These are phyloP conservation scores for Neocloeon triangulifer DNA, from an alignment of 1,140 invertebrate species.

Conservation along the genomic window DNA sequence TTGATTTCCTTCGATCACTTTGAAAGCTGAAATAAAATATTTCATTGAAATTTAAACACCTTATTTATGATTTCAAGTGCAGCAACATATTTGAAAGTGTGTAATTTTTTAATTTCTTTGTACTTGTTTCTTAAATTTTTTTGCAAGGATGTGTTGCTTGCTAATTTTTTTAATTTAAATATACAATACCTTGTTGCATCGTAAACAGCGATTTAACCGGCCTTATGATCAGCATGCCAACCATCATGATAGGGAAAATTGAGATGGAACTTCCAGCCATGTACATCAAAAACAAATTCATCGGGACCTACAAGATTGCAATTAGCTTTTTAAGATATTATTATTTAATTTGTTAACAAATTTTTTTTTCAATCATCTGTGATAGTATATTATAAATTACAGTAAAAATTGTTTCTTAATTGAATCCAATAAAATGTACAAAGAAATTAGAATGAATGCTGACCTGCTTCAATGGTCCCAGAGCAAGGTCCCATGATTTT, in stretches of 20 bases:
- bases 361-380: neutral
- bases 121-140: no score
- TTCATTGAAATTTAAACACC: conserved; percentile 6
- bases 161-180: no score
- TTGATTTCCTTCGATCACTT: conserved; percentile 87
- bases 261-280: conserved; percentile 99
- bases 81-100: neutral
- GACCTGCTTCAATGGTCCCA: conserved; percentile 81
- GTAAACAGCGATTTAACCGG: conserved; percentile 88
- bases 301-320: conserved; percentile 46
- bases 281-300: conserved; percentile 99
- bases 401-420: neutral
- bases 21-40: conserved; percentile 43
- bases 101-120: neutral
- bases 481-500: conserved; percentile 92
- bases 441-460: conserved; percentile 4
- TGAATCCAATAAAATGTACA: neutral
- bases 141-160: no score
- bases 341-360: neutral
- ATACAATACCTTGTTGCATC: conserved; percentile 41
- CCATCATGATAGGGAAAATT: conserved; percentile 99
- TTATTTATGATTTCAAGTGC: conserved; percentile 1
- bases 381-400: neutral
- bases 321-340: conserved; percentile 2
- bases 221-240: conserved; percentile 91